Percentiles rank a stretch among this genome's conserved stretches.
These are phyloP conservation scores for Diorhabda sublineata DNA, from an alignment of 1,140 invertebrate species.

Conservation along the genomic window DNA sequence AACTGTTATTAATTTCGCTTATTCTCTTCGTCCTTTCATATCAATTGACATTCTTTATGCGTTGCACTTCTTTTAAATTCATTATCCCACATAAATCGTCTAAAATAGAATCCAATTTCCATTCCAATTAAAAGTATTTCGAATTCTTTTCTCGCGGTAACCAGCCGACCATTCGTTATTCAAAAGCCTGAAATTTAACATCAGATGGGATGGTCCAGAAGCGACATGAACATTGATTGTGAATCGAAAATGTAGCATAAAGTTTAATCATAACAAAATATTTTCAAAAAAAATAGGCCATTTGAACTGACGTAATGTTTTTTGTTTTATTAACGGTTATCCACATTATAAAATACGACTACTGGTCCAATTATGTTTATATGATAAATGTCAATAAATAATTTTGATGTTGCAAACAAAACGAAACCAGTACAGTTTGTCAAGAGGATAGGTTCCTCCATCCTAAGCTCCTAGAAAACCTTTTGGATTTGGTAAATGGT, in stretches of 20 bases:
- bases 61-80: conserved; percentile 7
- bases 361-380: too few relatives aligned
- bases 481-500: too few relatives aligned
- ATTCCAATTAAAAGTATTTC: conserved; percentile 3
- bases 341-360: too few relatives aligned
- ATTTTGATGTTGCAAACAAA: too few relatives aligned
- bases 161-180: not conserved
- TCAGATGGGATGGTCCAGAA: not conserved
- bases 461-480: too few relatives aligned
- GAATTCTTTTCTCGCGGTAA: not conserved
- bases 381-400: too few relatives aligned
- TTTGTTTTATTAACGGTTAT: too few relatives aligned
- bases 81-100: conserved; percentile 6
- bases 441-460: too few relatives aligned
- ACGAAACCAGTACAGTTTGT: too few relatives aligned
- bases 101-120: conserved; percentile 7
- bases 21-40: not conserved
- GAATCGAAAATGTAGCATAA: not conserved
- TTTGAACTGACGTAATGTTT: too few relatives aligned
- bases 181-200: not conserved
- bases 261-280: too few relatives aligned
- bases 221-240: not conserved
- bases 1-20: conserved; percentile 5
- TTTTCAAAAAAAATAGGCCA: too few relatives aligned
- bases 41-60: conserved; percentile 6